phyloP scores from a whole-genome alignment of 2,113 vertebrate species.

The Ramphastos sulfuratus region DNA sequence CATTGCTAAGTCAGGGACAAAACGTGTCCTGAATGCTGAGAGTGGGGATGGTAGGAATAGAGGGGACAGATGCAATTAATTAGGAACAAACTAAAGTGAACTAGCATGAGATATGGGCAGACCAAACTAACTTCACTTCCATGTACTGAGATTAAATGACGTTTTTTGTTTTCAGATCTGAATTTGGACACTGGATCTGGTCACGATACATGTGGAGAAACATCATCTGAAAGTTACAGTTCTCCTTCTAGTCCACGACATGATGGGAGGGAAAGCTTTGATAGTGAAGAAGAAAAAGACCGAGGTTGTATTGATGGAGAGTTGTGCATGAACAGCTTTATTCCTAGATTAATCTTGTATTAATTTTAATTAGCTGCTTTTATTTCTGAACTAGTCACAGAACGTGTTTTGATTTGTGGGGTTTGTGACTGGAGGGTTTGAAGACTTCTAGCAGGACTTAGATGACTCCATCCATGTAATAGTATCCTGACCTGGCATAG shows the following conservation, averaged over 20 bases:
- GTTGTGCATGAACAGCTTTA: neutral
- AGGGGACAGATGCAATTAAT: neutral
- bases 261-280: slow-evolving; percentile 87
- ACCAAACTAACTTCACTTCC: neutral
- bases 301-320: slow-evolving; percentile 80
- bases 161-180: slow-evolving; percentile 77
- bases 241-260: slow-evolving; percentile 91
- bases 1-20: neutral
- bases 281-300: slow-evolving; percentile 94
- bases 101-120: neutral
- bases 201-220: slow-evolving; percentile 88
- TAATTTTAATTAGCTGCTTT: neutral
- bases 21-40: neutral
- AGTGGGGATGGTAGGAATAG: neutral
- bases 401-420: neutral
- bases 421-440: fast-evolving
- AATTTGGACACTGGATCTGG: slow-evolving; percentile 83
- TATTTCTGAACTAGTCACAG: neutral
- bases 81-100: neutral
- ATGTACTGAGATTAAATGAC: slow-evolving; percentile 20
- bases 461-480: neutral
- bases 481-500: neutral
- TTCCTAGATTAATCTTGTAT: neutral
- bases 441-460: neutral
- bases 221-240: slow-evolving; percentile 94